Conservation (phyloP, 2,888 invertebrate species). For the Ornithoptera priamus region DNA sequence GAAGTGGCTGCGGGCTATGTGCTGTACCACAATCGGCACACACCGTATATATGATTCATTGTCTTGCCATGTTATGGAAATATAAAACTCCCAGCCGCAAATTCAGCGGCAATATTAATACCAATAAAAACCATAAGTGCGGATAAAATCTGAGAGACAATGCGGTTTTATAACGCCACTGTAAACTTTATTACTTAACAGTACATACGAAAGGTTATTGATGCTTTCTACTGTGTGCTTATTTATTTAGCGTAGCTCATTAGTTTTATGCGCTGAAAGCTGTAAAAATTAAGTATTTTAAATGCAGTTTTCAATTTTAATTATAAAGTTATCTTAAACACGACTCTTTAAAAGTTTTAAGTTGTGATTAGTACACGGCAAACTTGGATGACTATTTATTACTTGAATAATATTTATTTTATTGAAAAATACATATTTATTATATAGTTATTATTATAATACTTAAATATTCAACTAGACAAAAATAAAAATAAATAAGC, state of each 20-base stretch:
- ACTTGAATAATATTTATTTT: too few relatives aligned
- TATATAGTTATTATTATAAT: too few relatives aligned
- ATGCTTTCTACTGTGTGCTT: conserved; percentile 4
- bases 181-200: conserved; percentile 22
- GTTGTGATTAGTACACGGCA: not conserved
- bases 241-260: not conserved
- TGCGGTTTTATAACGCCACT: not conserved
- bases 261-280: not conserved
- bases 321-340: not conserved
- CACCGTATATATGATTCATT: conserved; percentile 44
- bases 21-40: conserved; percentile 53
- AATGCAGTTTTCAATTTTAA: not conserved
- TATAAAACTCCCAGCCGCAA: conserved; percentile 24
- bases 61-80: conserved; percentile 42
- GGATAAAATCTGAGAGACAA: conserved; percentile 12
- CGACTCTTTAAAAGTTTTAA: not conserved
- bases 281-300: not conserved
- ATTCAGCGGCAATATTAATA: conserved; percentile 16
- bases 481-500: too few relatives aligned
- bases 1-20: conserved; percentile 72
- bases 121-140: conserved; percentile 7
- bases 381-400: not conserved
- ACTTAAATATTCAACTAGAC: too few relatives aligned
- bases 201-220: conserved; percentile 12
- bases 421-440: too few relatives aligned